Percentiles rank a stretch among this genome's conserved stretches.
These are phyloP conservation scores for Drosophila parvula DNA, from an alignment of 1,140 invertebrate species.

Conservation along the genomic window DNA sequence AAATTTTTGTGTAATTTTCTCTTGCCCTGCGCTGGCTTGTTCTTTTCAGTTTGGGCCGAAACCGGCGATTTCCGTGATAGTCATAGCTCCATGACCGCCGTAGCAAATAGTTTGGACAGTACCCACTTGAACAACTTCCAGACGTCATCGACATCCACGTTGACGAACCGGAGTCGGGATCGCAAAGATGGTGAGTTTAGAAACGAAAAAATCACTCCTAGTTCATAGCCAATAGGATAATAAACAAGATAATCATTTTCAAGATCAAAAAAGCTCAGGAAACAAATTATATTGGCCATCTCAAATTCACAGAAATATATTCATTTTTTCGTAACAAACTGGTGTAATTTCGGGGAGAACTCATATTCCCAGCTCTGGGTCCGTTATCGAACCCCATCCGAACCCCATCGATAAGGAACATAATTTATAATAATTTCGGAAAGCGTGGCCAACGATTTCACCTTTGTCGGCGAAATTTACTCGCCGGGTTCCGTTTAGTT, in stretches of 20 bases:
- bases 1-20: conserved; percentile 81
- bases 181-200: conserved; percentile 86
- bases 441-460: conserved; percentile 70
- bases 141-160: conserved; percentile 85
- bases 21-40: conserved; percentile 84
- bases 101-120: conserved; percentile 87
- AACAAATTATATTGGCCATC: neutral
- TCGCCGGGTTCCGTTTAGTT: conserved; percentile 73
- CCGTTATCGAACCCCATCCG: conserved; percentile 45
- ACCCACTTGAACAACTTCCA: conserved; percentile 86
- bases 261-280: neutral
- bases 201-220: neutral
- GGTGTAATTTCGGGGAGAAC: neutral
- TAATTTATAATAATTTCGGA: conserved; percentile 81
- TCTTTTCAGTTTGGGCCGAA: conserved; percentile 92
- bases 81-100: conserved; percentile 88
- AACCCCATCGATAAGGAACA: conserved; percentile 66
- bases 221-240: neutral
- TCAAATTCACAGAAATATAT: neutral
- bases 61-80: conserved; percentile 92
- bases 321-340: neutral
- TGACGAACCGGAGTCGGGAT: conserved; percentile 87
- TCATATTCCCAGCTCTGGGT: conserved; percentile 10
- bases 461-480: conserved; percentile 81
- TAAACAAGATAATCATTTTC: neutral